phyloP scores from a whole-genome alignment of 2,797 vertebrate species.

The Oreonectes daqikongensis region DNA sequence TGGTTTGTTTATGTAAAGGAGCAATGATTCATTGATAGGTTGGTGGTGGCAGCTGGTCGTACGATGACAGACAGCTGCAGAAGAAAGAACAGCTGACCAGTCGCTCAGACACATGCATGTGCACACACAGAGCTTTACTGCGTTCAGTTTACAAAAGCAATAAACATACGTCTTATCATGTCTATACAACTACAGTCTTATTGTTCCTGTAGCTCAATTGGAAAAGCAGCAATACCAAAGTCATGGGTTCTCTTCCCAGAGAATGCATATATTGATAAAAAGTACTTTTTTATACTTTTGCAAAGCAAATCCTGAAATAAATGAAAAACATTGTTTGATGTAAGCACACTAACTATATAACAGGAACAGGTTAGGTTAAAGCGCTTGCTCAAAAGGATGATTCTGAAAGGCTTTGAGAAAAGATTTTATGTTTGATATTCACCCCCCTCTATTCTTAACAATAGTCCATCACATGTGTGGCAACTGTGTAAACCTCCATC shows the following conservation, averaged over 20 bases:
- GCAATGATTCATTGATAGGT: slow-evolving; percentile 51
- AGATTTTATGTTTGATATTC: not conserved
- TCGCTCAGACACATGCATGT: slow-evolving; percentile 32
- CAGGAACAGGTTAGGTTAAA: too few species aligned
- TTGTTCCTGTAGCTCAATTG: not conserved
- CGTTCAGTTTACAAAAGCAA: slow-evolving; percentile 14
- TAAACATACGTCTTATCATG: slow-evolving; percentile 15
- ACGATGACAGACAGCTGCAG: slow-evolving; percentile 42
- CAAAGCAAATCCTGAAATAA: too few species aligned
- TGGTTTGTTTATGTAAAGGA: slow-evolving; percentile 47
- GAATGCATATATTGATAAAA: not conserved
- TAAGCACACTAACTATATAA: too few species aligned
- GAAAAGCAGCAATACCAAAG: not conserved
- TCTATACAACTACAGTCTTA: not conserved
- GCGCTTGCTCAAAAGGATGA: too few species aligned
- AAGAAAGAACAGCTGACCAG: slow-evolving; percentile 38
- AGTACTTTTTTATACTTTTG: too few species aligned
- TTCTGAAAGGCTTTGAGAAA: not conserved
- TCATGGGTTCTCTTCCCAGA: not conserved
- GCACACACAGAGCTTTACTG: slow-evolving; percentile 23
- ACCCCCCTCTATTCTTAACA: not conserved
- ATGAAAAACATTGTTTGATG: too few species aligned
- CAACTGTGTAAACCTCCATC: slow-evolving; percentile 20
- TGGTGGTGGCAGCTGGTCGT: slow-evolving; percentile 35
- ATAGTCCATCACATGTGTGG: slow-evolving; percentile 8